phyloP scores from a whole-genome alignment of 1,140 invertebrate genomes.

The Anthonomus grandis region DNA sequence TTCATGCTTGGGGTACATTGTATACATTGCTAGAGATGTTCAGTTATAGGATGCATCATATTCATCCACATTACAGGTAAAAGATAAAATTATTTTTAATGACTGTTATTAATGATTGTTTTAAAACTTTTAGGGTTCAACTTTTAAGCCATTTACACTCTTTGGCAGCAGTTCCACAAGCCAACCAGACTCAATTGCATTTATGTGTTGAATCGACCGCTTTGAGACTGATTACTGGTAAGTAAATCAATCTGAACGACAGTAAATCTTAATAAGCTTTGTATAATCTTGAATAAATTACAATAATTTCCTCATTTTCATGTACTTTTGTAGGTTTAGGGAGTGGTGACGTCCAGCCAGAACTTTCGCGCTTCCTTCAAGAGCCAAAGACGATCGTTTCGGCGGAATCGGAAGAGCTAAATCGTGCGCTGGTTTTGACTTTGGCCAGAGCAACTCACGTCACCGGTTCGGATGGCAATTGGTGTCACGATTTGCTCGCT shows the following conservation, averaged over 20 bases:
- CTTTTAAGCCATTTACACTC: conserved; percentile 86
- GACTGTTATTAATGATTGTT: neutral
- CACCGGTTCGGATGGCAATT: conserved; percentile 75
- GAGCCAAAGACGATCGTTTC: conserved; percentile 89
- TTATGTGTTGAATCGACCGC: conserved; percentile 94
- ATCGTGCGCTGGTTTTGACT: conserved; percentile 86
- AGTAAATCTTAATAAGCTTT: no score
- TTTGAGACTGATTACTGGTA: conserved; percentile 78
- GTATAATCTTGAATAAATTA: no score
- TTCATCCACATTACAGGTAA: conserved; percentile 82
- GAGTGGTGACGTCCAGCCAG: conserved; percentile 87
- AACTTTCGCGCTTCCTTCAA: conserved; percentile 79
- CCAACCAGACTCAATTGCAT: conserved; percentile 92
- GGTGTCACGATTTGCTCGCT: conserved; percentile 86
- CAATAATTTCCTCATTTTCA: no score
- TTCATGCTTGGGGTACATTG: conserved; percentile 90
- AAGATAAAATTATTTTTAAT: neutral
- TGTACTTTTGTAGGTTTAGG: conserved; percentile 61
- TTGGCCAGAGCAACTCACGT: conserved; percentile 92
- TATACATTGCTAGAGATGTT: conserved; percentile 96
- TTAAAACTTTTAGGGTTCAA: conserved; percentile 73
- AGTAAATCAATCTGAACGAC: no score
- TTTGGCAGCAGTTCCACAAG: conserved; percentile 83
- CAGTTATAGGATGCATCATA: conserved; percentile 92
- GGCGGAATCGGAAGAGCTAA: conserved; percentile 91